Evolutionary conservation across 1,140 invertebrate species (phyloP), one percentile per base, ranked within the genome.

Genomic region (Zaprionus tsacasi): DNA sequence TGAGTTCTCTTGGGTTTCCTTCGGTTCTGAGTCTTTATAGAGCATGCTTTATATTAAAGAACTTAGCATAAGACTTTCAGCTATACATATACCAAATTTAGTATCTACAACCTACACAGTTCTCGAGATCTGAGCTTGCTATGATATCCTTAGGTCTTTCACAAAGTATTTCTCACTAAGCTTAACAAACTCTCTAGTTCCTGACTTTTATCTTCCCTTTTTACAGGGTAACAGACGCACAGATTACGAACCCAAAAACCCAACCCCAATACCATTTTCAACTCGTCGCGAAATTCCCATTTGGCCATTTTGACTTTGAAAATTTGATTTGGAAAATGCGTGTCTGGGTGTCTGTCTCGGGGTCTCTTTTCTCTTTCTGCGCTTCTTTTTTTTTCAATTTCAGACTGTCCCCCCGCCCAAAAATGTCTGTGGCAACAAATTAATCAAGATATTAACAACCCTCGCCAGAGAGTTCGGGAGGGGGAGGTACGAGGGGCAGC

Each of bases 371-470:
- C 36, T 43, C 2, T 11, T 7, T n/a, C n/a, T n/a, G n/a, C n/a
- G n/a, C 40, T 6, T 56, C 25, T 54, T 11, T 50, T 27, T 40
- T 63, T 21, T 70, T 56, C 40, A 45, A 45, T 56, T 58, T 60
- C 48, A 36, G 35, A 35, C 64, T 55, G 21, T 27, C 60, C 66
- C 63, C 21, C 21, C 21, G 2, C 21, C 78, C 59, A 63, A 70
- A 85, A 81, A 76, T 79, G 77, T 58, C 48, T 68, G 64, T 68
- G 58, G 65, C 36, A 70, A 72, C 75, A 71, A 89, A 85, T 89
- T 90, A 89, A 89, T 89, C 86, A 81, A 67, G 82, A 80, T 88
- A 81, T 83, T 83, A 88, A 89, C 85, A 80, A 89, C 85, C 85
- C 81, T 78, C 38, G 50, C 50, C 7, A 5, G 38, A 40, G 13